phyloP scores from a whole-genome alignment of 2,113 vertebrate species.

The Colistium nudipinnis region DNA sequence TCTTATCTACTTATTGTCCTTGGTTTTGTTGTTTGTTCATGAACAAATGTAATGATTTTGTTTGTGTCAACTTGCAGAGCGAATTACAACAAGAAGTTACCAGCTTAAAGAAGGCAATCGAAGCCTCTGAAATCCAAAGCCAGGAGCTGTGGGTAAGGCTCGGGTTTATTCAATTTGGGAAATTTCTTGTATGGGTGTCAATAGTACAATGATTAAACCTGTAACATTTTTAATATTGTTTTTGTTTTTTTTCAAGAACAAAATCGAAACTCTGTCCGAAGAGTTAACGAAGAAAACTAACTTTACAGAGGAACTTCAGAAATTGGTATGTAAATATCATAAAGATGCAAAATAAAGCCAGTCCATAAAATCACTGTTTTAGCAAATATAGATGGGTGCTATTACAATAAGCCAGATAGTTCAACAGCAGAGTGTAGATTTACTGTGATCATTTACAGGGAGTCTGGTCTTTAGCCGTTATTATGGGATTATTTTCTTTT shows the following conservation, averaged over 20 bases:
- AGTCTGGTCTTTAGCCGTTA: too few relatives aligned
- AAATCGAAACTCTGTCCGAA: conserved; percentile 77
- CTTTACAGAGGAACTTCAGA: conserved; percentile 80
- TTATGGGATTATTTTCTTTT: too few relatives aligned
- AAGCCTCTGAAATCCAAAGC: conserved; percentile 81
- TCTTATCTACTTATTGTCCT: background rate
- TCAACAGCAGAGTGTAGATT: background rate
- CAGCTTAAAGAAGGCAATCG: conserved; percentile 80
- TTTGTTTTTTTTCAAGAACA: conserved; percentile 74
- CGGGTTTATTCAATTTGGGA: background rate
- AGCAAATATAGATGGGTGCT: background rate
- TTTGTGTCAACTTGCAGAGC: conserved; percentile 80
- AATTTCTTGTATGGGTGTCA: background rate
- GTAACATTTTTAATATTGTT: background rate
- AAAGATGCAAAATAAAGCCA: background rate
- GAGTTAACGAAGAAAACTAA: conserved; percentile 83
- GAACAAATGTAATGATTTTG: conserved; percentile 4
- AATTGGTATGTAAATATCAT: conserved; percentile 61
- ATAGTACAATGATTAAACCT: background rate
- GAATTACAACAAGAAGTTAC: conserved; percentile 86
- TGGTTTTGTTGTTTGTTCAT: background rate
- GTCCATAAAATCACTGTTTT: background rate
- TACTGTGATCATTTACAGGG: too few relatives aligned
- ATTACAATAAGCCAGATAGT: background rate
- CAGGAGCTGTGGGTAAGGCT: conserved; percentile 85